A percentile compares a stretch with the other conserved stretches of the same genome.
Evolutionary conservation across 1,140 invertebrate species (phyloP).

Genomic region (Lysiphlebus fabarum): DNA sequence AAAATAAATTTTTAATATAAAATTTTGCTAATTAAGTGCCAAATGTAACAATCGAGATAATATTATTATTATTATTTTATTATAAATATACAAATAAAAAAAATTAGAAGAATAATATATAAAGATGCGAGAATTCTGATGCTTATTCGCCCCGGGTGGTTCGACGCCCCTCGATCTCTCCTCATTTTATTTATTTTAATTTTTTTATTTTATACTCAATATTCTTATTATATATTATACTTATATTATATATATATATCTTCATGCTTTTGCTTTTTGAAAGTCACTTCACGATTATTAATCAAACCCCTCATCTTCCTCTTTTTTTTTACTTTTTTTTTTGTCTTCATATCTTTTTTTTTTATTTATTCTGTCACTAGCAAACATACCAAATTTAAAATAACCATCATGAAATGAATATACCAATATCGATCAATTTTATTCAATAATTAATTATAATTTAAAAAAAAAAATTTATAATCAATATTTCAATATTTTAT

Average conservation of each 20-base stretch:
- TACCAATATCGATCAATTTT: conserved; percentile 28
- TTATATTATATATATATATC: background rate
- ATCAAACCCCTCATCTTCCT: conserved; percentile 20
- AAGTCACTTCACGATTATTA: conserved; percentile 32
- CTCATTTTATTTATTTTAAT: background rate
- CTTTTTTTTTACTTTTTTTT: conserved; percentile 3
- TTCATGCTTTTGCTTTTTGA: conserved; percentile 21
- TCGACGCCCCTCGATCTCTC: conserved; percentile 20
- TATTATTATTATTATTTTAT: background rate
- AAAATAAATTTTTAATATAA: background rate
- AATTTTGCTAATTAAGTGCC: conserved; percentile 23
- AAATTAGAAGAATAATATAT: conserved; percentile 6
- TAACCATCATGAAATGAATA: conserved; percentile 22
- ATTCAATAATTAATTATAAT: conserved; percentile 31
- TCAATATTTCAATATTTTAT: conserved; percentile 1
- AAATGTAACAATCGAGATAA: conserved; percentile 22
- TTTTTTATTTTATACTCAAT: background rate
- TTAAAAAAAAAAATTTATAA: conserved; percentile 7
- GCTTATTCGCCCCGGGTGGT: conserved; percentile 32
- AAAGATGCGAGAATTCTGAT: conserved; percentile 22
- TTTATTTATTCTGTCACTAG: conserved; percentile 10
- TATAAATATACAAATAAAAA: background rate
- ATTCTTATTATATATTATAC: no score
- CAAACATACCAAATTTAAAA: background rate
- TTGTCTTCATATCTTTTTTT: background rate